Evolutionary conservation across 2,888 invertebrate genomes (phyloP).

Genomic region (Caenorhabditis afra): DNA sequence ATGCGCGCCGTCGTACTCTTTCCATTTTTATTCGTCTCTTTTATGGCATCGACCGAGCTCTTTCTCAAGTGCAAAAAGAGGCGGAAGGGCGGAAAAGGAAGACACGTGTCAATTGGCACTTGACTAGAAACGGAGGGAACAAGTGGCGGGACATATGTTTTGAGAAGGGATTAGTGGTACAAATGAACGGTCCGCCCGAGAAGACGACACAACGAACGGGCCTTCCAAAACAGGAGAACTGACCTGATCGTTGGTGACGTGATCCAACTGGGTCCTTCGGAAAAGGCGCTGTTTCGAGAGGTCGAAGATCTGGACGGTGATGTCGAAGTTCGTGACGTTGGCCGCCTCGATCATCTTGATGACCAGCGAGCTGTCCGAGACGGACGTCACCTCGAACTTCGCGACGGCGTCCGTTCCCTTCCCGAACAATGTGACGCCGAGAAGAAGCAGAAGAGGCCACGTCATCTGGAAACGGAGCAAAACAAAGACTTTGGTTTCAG

Average conservation of each 20-base stretch:
- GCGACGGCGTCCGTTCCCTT: conserved; percentile 49
- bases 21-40: conserved; percentile 45
- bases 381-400: conserved; percentile 64
- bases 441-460: conserved; percentile 25
- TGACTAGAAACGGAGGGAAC: not conserved
- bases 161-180: conserved; percentile 45
- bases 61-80: conserved; percentile 19
- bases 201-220: too few species aligned
- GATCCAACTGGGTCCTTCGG: conserved; percentile 68
- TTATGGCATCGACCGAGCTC: conserved; percentile 42
- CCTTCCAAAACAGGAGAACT: too few species aligned
- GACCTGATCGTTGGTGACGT: conserved; percentile 70
- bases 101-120: conserved; percentile 58
- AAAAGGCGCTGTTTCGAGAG: conserved; percentile 64
- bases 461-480: conserved; percentile 28
- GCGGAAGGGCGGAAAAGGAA: not conserved
- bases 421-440: not conserved
- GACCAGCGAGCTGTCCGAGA: conserved; percentile 65
- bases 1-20: conserved; percentile 20
- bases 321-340: conserved; percentile 70
- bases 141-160: conserved; percentile 45
- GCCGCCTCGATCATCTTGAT: conserved; percentile 67
- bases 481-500: not conserved
- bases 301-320: conserved; percentile 71
- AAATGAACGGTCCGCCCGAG: conserved; percentile 18